Base-by-base conservation (phyloP, 2,113 vertebrate species). In the Gymnarchus niloticus region DNA sequence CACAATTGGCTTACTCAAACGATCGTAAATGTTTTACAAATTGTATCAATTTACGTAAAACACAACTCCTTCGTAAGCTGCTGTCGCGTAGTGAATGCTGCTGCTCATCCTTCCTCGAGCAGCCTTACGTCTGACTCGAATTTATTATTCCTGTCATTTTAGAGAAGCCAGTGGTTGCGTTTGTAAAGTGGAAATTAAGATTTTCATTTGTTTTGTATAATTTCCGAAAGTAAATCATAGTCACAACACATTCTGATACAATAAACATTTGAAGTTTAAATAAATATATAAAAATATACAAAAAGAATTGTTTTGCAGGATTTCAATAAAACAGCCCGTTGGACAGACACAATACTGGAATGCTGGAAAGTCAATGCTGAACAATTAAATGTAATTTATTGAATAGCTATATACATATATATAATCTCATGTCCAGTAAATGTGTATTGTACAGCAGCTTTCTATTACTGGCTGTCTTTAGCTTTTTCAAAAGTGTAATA, bases 361-460 rank as follows among this genome's bases (percentile, higher is more conserved):
- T 77, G 44, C 37, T 82, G 51, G 44, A 48, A 78, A 78, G 17
- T 80, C 77, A 8, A 51, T 54, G 80, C 17, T 82, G 80, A 82
- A 37, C 80, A 33, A 56, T 82, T 82, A 54, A 33, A 41, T 82
- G 23, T 82, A 82, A 82, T 48, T 48, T 78, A 54, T 28, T 56
- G 80, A 56, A 82, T 54, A 85, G 65, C 28, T 85, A 51, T 76
- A 85, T 52, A 84, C 28, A 83, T 57, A 83, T 83, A 84, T 84
- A 84, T 84, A 85, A 73, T 54, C 33, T 85, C 77, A 69, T 73
- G 49, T 85, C 69, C 84, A 85, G 84, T 85, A 49, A 85, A 85
- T 56, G 84, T 85, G 65, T 85, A 54, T 77, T 85, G 84, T 52
- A 52, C 84, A 85, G 51, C 84, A 76, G 69, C 84, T 77, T 76